Base-by-base conservation (phyloP, 2,797 vertebrate genomes). In the Oryzias sinensis region DNA sequence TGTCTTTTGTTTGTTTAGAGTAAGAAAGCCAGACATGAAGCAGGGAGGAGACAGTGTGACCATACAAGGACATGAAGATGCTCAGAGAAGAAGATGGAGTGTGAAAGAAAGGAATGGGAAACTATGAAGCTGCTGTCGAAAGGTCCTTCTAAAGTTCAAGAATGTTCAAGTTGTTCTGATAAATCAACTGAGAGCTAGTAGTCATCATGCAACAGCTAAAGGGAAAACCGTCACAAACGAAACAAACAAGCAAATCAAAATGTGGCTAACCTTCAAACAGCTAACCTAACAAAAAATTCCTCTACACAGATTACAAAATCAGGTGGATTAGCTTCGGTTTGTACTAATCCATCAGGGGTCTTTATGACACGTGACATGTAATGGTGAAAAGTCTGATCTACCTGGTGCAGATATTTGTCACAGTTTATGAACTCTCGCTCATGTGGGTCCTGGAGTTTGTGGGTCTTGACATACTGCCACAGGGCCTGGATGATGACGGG, bases 401-500 rank as follows among this genome's bases (percentile, higher is more conserved):
- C 97, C 94, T 98, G 97, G 80, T 98, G 97, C 76, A 99, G 93
- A 80, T 99, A 99, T 68, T 99, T 99, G 90, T 99, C 97, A 86
- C 97, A 98, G 90, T 97, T 95, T 72, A 99, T 97, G 20, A 96
- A 99, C 85, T 99, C 97, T 29, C 97, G 87, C 83, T 99, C 97
- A 9, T 99, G 97, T 43, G 97, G 96, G 76, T 99, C 97, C 89
- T 99, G 97, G 22, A 99, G 95, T 76, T 98, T 99, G 87, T 99
- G 97, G 69, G 96, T 99, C 87, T 99, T 99, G 79, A 99, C 97
- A n/a, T 99, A 99, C 59, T 99, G 97, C 97, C 97, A 99, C 62
- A 99, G 84, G 6, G 97, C 97, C 91, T 99, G 97, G 76, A 99
- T 98, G 88, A 99, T 99, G 68, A 99, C 97, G 0, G 97, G 97